Percentiles rank a stretch among this genome's conserved stretches.
These are phyloP conservation scores for Melolontha melolontha DNA, from an alignment of 2,888 invertebrate species.

Conservation along the genomic window DNA sequence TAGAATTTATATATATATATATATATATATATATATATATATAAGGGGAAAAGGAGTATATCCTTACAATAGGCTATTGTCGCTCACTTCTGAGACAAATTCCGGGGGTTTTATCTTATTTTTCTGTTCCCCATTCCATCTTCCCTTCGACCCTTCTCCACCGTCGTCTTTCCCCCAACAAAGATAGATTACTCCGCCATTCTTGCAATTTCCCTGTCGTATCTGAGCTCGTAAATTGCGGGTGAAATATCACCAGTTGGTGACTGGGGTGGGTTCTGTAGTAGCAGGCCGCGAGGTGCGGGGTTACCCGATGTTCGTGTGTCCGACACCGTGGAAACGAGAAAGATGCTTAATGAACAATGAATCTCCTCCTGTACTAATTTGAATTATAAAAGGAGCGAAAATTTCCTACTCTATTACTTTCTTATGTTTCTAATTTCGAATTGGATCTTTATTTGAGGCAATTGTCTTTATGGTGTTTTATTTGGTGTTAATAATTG, in stretches of 20 bases:
- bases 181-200: constrained; percentile 92
- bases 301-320: constrained; percentile 46
- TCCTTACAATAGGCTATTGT: constrained; percentile 63
- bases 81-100: constrained; percentile 65
- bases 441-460: constrained; percentile 9
- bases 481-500: constrained; percentile 22
- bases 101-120: constrained; percentile 66
- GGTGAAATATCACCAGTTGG: constrained; percentile 81
- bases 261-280: constrained; percentile 57
- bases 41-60: constrained; percentile 53
- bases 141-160: constrained; percentile 49
- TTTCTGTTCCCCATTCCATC: constrained; percentile 54
- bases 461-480: background rate
- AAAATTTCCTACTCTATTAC: constrained; percentile 19
- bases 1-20: constrained; percentile 46
- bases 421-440: constrained; percentile 17
- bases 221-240: constrained; percentile 89
- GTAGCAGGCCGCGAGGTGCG: constrained; percentile 55
- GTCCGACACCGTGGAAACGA: constrained; percentile 48
- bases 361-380: constrained; percentile 35
- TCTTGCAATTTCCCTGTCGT: constrained; percentile 95
- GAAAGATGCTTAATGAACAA: constrained; percentile 46
- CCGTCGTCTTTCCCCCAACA: constrained; percentile 70
- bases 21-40: constrained; percentile 44
- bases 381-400: constrained; percentile 36